Conservation (phyloP, 2,888 invertebrate species). For the Dascillus cervinus region DNA sequence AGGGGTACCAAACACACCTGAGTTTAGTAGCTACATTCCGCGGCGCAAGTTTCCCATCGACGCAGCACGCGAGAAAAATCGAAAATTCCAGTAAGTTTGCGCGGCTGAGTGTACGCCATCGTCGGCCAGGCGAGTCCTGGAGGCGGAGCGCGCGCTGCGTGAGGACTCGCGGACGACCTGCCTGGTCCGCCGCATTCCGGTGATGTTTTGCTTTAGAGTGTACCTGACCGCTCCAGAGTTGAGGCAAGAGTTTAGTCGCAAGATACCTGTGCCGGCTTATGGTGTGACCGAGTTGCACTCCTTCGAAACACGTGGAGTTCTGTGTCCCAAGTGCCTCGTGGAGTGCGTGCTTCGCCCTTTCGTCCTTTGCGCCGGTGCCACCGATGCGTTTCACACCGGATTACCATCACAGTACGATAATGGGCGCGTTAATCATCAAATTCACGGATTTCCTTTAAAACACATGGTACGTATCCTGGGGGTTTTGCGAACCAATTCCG, state of each 20-base stretch:
- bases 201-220: slow-evolving; percentile 41
- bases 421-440: slow-evolving; percentile 22
- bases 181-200: slow-evolving; percentile 38
- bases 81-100: slow-evolving; percentile 16
- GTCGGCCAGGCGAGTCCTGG: slow-evolving; percentile 26
- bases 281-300: slow-evolving; percentile 16
- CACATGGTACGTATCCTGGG: slow-evolving; percentile 35
- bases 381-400: too few species aligned
- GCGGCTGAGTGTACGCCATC: slow-evolving; percentile 29
- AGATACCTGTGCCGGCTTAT: slow-evolving; percentile 36
- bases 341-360: slow-evolving; percentile 21
- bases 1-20: slow-evolving; percentile 43
- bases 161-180: slow-evolving; percentile 13
- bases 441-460: slow-evolving; percentile 31
- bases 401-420: slow-evolving; percentile 8
- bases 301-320: slow-evolving; percentile 34
- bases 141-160: slow-evolving; percentile 13
- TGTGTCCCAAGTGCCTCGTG: slow-evolving; percentile 24
- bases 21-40: slow-evolving; percentile 39
- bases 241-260: slow-evolving; percentile 38
- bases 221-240: slow-evolving; percentile 41
- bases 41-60: slow-evolving; percentile 15
- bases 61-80: slow-evolving; percentile 1
- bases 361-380: too few species aligned
- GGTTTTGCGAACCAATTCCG: slow-evolving; percentile 1